Percentiles rank a stretch among this genome's conserved stretches.
Conservation (phyloP, 2,113 vertebrate genomes). For the Xiphias gladius region DNA sequence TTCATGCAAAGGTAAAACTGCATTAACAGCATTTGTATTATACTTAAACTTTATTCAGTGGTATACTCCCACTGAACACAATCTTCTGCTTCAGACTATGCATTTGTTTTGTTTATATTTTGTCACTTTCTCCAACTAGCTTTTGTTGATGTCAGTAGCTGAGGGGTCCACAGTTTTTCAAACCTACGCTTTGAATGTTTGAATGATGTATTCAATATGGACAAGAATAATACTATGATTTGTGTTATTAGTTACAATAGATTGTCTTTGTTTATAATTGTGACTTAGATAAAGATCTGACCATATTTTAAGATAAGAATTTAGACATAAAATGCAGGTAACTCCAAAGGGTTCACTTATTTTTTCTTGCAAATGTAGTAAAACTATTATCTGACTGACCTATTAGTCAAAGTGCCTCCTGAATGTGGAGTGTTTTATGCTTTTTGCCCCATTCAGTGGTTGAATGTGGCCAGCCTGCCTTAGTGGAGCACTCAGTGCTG, state of each 20-base stretch:
- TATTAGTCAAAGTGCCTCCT: not conserved
- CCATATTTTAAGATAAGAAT: not conserved
- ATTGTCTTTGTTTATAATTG: not conserved
- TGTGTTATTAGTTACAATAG: not conserved
- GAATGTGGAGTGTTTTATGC: not conserved
- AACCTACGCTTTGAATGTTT: not conserved
- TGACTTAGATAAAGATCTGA: not conserved
- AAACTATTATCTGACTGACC: not conserved
- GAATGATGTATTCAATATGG: not conserved
- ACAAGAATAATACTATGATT: not conserved
- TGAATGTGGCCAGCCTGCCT: conserved; percentile 79
- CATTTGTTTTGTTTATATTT: too few species aligned
- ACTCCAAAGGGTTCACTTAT: not conserved
- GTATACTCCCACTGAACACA: too few species aligned
- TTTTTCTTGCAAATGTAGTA: too few species aligned
- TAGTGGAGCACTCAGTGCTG: conserved; percentile 37
- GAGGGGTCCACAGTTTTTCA: too few species aligned
- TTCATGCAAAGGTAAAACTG: conserved; percentile 86
- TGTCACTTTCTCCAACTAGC: not conserved
- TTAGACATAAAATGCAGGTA: not conserved
- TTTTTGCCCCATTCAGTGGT: conserved; percentile 70
- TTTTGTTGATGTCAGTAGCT: too few species aligned
- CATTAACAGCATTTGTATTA: not conserved
- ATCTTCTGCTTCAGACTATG: too few species aligned
- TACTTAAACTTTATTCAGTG: too few species aligned